Evolutionary conservation across 2,888 invertebrate species (phyloP), one percentile per base, ranked within the genome.

Genomic region (Himalopsyche tibetana): DNA sequence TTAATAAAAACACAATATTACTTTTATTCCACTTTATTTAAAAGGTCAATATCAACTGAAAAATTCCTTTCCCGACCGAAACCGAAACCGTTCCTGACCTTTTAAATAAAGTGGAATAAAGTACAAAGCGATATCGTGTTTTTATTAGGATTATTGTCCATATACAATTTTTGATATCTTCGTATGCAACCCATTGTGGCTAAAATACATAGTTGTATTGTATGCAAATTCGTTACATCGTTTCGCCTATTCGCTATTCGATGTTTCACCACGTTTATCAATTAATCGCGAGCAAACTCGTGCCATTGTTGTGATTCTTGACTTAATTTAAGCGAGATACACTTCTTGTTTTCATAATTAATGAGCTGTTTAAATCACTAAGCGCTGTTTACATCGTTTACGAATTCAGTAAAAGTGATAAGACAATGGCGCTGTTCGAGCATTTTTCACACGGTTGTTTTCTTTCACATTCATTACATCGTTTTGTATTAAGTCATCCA

Each of bases 311-410:
- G 63, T n/a, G 28, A 63, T 63, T 63, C 63, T 63, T 6, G 63
- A 28, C 63, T 63, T 19, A 63, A 63, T 63, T 51, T 51, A 51
- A 51, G 51, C 51, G 51, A 51, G 6, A 63, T 63, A 19, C 63
- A 36, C 74, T 74, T 74, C 74, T 74, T 36, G 74, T 36, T 15
- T 28, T 74, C 28, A 74, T 74, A 74, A 74, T 74, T 74, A 74
- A 74, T 74, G 74, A 74, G 74, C 36, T 74, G 36, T 38, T 74
- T 36, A 74, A 74, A 28, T 74, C 74, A 36, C 74, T 74, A 74
- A 74, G 74, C 36, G 74, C 28, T 74, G 74, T 74, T 74, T 38
- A 74, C 74, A 74, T 74, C 36, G 74, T 74, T 74, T 74, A 74
- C 36, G 12, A 15, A 74, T 74, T 36, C 19, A 74, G 74, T 74